A percentile compares a stretch with the other conserved stretches of the same genome.
Evolutionary conservation across 2,113 vertebrate species (phyloP).

Genomic region (Toxostoma redivivum): DNA sequence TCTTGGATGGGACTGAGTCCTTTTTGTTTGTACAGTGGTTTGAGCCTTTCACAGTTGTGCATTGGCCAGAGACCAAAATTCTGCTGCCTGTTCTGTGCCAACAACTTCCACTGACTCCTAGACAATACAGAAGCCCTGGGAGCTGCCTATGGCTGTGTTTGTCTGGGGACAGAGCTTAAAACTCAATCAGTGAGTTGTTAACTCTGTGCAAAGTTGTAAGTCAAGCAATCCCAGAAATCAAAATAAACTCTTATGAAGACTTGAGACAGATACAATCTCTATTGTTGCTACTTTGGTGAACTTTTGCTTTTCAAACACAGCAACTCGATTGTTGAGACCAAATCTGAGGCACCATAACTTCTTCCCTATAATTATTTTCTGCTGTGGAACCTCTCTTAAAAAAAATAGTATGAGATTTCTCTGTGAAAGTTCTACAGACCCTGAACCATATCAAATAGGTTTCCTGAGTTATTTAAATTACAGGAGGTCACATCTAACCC

Average conservation of each 20-base stretch:
- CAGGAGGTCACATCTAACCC: not conserved
- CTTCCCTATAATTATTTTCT: conserved; percentile 3
- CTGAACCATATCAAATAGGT: not conserved
- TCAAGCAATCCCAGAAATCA: not conserved
- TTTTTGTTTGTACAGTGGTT: conserved; percentile 42
- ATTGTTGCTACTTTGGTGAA: not conserved
- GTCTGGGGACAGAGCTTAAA: conserved; percentile 17
- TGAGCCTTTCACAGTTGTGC: not conserved
- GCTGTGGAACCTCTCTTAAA: not conserved
- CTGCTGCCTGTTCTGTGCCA: conserved; percentile 30
- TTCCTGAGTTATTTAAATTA: conserved; percentile 13
- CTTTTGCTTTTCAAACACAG: not conserved
- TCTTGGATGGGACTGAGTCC: conserved; percentile 19
- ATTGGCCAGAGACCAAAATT: conserved; percentile 33
- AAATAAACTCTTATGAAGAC: conserved; percentile 13
- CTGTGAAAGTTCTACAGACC: not conserved
- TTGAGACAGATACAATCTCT: not conserved
- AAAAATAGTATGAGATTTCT: not conserved
- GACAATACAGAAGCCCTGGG: conserved; percentile 9
- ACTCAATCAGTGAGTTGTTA: not conserved
- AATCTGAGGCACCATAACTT: not conserved
- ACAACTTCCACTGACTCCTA: not conserved
- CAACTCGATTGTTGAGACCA: not conserved
- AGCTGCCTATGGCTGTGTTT: not conserved
- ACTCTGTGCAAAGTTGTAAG: not conserved